Evolutionary conservation across 2,888 invertebrate genomes (phyloP), one percentile per base, ranked within the genome.

Genomic region (Pteria penguin): DNA sequence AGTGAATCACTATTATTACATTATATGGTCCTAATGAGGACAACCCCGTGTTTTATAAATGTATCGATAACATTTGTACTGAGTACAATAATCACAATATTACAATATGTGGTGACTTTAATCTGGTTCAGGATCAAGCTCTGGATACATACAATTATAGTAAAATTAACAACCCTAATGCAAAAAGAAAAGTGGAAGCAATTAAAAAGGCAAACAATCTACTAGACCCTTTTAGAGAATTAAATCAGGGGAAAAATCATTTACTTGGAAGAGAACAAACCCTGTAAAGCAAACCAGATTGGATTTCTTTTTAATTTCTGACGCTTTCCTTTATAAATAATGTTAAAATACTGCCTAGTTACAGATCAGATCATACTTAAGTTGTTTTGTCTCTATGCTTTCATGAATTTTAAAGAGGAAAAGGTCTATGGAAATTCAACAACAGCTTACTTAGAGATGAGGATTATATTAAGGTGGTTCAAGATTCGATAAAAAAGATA

Each of bases 341-440:
- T 36, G 32, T 45, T n/a, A 31, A 60, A 18, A 58, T 60, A 18
- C 54, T 29, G 11, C 45, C 61, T 18, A 31, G 70, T 5, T 70
- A 70, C n/a, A 36, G 58, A 33, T 45, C 61, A 8, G 60, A 70
- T 36, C 70, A 70, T 26, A 60, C 70, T 8, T 27, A 29, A 29
- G 61, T 70, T 14, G 27, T 33, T n/a, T 2, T 60, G 24, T 58
- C 60, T 27, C 26, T 70, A 2, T 29, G 36, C 33, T 22, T 70
- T 14, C 60, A 60, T 61, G 8, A 33, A 60, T 60, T 70, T 36
- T 18, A 18, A 11, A 58, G 60, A 36, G 70, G 70, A 11, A 31
- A 36, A n/a, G 36, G 70, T 4, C 26, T 70, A 11, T 70, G 70
- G 70, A 70, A 70, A 33, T 70, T 70, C 36, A 70, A 70, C 18